These are phyloP conservation scores for Arctia plantaginis DNA, from an alignment of 2,888 invertebrate species.

Conservation along the genomic window DNA sequence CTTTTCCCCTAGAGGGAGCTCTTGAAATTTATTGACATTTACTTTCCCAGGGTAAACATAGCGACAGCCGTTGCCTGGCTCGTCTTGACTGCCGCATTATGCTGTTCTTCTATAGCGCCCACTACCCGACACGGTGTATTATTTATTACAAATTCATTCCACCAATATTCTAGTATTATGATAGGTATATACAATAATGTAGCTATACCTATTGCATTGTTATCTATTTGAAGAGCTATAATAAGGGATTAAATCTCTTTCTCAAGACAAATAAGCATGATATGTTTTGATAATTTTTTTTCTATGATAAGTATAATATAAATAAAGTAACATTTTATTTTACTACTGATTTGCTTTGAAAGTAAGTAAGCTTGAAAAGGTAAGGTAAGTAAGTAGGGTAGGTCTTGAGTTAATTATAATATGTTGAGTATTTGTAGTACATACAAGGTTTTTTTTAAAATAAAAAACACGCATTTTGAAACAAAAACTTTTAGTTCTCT, in stretches of 20 bases:
- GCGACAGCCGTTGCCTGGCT: conserved; percentile 71
- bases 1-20: conserved; percentile 72
- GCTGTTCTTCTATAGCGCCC: conserved; percentile 37
- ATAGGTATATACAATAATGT: not conserved
- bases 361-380: not conserved
- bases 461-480: conserved; percentile 25
- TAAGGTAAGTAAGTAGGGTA: not conserved
- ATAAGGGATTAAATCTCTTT: no score
- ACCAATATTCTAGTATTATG: conserved; percentile 40
- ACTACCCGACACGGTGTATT: conserved; percentile 51
- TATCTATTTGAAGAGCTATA: not conserved
- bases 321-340: no score
- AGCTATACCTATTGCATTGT: conserved; percentile 14
- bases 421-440: not conserved
- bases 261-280: not conserved
- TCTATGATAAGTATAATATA: no score
- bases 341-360: not conserved
- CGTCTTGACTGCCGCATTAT: conserved; percentile 57
- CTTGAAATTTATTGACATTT: conserved; percentile 85
- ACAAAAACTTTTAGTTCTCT: conserved; percentile 35
- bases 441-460: conserved; percentile 11
- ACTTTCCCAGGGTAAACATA: conserved; percentile 82
- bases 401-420: not conserved
- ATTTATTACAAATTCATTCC: conserved; percentile 61
- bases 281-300: no score